Evolutionary conservation across 35 echinoderm and acorn worm species (phyloP), one percentile per base, ranked within the genome.

Genomic region (Heliocidaris tuberculata): DNA sequence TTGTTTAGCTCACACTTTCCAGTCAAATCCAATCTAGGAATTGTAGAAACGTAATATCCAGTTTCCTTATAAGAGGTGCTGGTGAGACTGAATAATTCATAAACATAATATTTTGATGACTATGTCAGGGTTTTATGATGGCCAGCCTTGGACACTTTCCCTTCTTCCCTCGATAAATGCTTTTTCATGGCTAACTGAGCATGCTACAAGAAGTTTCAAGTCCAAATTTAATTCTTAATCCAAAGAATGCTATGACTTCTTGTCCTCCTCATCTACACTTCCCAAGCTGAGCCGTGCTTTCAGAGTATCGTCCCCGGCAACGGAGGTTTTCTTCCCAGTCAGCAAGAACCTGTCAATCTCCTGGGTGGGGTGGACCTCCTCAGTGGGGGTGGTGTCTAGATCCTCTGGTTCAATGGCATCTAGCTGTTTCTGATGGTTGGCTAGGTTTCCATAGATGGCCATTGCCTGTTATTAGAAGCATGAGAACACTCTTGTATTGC

Each of bases 381-480:
- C 86, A 15, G 30, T 52, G 32, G 52, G 85, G 48, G 4, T 49
- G 52, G 52, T 0, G 86, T 91, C 87, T 48, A 1, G n/a, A 27
- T 85, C 88, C 27, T 95, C 52, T 13, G 70, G 65, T 6, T 78
- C 30, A 29, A 27, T 7, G 85, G 59, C 32, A 10, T 61, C 32
- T 47, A 88, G 93, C 50, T 13, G 31, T 30, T 27, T 90, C 17
- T 94, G 92, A 86, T 95, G 88, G n/a, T 94, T 97, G 49, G 70
- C 90, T 17, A 97, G 95, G 32, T 97, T 97, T 49, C 95, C 95
- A 49, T 97, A 97, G 48, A 97, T 97, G 17, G 96, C 95, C 95
- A 97, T 96, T 86, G 95, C 96, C 96, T 97, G 94, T 78, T 35
- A 50, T 78, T 24, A 86, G 21, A 93, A 93, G 95, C 13, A 60